Evolutionary conservation across 2,113 vertebrate genomes (phyloP).

Genomic region (Cariama cristata): DNA sequence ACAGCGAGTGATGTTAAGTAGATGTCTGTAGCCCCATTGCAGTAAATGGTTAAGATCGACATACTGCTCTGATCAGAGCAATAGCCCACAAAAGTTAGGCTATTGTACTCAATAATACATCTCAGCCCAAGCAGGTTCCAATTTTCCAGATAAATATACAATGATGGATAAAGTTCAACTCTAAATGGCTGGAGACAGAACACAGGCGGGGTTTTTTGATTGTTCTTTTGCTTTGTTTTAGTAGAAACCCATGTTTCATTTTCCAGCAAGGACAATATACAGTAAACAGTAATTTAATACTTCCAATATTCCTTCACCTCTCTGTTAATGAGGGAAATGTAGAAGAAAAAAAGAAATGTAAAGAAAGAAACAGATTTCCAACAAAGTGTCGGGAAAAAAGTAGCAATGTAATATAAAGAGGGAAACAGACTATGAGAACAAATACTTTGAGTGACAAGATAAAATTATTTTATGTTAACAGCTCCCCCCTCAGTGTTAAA

Average conservation of each 20-base stretch:
- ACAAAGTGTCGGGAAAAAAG: not conserved
- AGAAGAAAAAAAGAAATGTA: not conserved
- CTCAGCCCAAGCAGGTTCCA: not conserved
- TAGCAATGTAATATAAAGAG: not conserved
- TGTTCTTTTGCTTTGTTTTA: not conserved
- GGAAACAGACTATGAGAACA: not conserved
- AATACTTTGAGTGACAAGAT: not conserved
- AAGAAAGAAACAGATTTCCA: not conserved
- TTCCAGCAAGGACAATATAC: not conserved
- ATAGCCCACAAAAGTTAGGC: not conserved
- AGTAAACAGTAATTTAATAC: not conserved
- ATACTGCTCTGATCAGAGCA: not conserved
- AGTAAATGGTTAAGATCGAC: not conserved
- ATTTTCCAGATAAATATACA: not conserved
- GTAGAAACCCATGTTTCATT: not conserved
- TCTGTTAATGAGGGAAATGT: accelerated
- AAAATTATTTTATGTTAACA: not conserved
- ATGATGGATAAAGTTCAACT: not conserved
- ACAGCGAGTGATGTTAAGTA: not conserved
- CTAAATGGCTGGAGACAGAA: not conserved
- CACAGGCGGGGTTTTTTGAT: accelerated
- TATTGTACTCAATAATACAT: not conserved
- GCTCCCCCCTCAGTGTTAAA: accelerated
- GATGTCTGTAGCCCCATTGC: not conserved
- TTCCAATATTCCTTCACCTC: not conserved